Base-by-base conservation (phyloP, 2,888 invertebrate species). In the Aricia artaxerxes region DNA sequence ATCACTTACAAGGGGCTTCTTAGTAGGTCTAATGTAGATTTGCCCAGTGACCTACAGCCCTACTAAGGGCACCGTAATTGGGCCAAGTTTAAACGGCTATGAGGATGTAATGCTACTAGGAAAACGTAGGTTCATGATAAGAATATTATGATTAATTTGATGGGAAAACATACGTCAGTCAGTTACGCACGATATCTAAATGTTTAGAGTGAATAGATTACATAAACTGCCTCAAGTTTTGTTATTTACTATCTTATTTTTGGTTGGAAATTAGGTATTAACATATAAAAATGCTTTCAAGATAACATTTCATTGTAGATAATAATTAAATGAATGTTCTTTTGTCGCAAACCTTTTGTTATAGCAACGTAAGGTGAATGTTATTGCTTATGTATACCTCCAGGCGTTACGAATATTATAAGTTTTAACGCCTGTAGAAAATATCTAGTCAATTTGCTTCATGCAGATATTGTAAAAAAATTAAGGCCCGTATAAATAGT, bases 51-150 rank as follows among this genome's bases (percentile, higher is more conserved):
- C 82, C 78, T 82, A 40, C 35, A 78, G 38, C n/a, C n/a, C 24
- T 35, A 49, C 49, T 79, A 78, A 78, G 81, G 77, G 75, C 61
- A 60, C 35, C 1, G 2, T n/a, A 81, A 80, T 79, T 73, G 57
- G 83, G 82, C 78, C 82, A 82, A 82, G 83, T 82, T 80, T 77
- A 44, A 13, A 72, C 31, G 24, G 9, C 49, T 35, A 44, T n/a
- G 9, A 73, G 16, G 13, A 49, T 49, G 40, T n/a, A 57, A 75
- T 49, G 75, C 9, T 49, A 31, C 13, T 31, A 64, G 49, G 75
- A 53, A 44, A 75, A 53, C 31, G 9, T 11, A n/a, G 5, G 31
- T 16, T 9, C 53, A 24, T 75, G 75, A 75, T 75, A 24, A 35
- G 75, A 75, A 75, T 75, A 73, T 64, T 75, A 73, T 64, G 64